Base-by-base conservation (phyloP, 1,140 invertebrate species). In the Wasmannia auropunctata region DNA sequence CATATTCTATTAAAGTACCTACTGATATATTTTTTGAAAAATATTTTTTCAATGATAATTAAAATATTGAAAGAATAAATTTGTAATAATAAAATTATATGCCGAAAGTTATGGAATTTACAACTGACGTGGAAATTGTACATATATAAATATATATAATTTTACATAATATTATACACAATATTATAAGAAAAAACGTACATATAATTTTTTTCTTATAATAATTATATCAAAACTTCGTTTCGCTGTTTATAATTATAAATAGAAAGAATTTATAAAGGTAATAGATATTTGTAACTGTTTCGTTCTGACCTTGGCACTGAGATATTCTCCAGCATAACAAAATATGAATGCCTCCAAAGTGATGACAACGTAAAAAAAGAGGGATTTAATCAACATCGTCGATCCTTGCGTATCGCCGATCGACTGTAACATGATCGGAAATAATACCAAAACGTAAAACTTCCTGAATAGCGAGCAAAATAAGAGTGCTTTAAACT, bases 261-360 rank as follows among this genome's bases (percentile, higher is more conserved):
- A 10, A 51, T 56, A 37, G 6, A n/a, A 49, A 49, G 10, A 58
- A 58, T 25, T 56, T 1, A 2, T 5, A 22, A 83, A 31, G 19
- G 31, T 58, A 46, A 46, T n/a, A n/a, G n/a, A n/a, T 16, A 72
- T 49, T 60, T 11, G 14, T 46, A 43, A 84, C 2, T 65, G 11
- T 19, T 34, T 75, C 0, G 10, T 67, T 72, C 76, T 16, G 34
- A 88, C 88, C 76, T 88, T 88, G 8, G 22, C 85, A 19, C 58
- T 90, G 4, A 90, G 74, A 70, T 88, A 90, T 80, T 90, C 87
- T 22, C 87, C 88, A 43, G 85, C 88, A 16, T 79, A 88, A 60
- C 76, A 90, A 75, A 89, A 89, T 43, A 90, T 62, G 43, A 90
- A 90, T 7, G 88, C 88, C 10, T 90, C 86, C 76, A 70, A 34